These are phyloP conservation scores for Ochotona curzoniae DNA, from an alignment of 2,113 vertebrate genomes.

Conservation along the genomic window DNA sequence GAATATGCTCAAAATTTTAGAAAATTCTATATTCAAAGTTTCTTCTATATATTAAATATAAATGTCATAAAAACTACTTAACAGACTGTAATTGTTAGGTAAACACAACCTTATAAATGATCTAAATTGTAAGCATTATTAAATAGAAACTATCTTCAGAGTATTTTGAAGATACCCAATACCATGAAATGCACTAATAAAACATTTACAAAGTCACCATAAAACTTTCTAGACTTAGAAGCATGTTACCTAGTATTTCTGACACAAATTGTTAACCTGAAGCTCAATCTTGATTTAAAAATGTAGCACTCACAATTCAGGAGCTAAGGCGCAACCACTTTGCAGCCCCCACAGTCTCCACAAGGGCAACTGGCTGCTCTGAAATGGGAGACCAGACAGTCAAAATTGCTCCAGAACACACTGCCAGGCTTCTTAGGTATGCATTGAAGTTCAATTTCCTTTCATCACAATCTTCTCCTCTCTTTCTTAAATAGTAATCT, in stretches of 20 bases:
- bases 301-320: not conserved
- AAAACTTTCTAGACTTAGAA: constrained; percentile 9
- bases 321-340: not conserved
- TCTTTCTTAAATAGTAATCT: not conserved
- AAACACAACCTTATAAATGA: constrained; percentile 14
- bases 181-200: constrained; percentile 9
- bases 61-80: not conserved
- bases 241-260: not conserved
- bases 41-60: constrained; percentile 20
- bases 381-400: not conserved
- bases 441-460: not conserved
- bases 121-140: not conserved
- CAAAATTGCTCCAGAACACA: not conserved
- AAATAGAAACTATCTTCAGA: constrained; percentile 27
- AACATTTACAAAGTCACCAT: not conserved
- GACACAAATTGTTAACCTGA: not conserved
- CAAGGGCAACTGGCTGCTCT: not conserved
- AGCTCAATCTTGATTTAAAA: not conserved
- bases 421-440: not conserved
- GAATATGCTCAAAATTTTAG: constrained; percentile 13
- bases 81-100: constrained; percentile 9
- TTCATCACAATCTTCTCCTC: not conserved
- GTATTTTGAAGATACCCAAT: constrained; percentile 38
- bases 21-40: constrained; percentile 4
- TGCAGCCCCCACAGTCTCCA: not conserved